Percentiles rank a stretch among this genome's conserved stretches.
Evolutionary conservation across 2,797 vertebrate species (phyloP).

Genomic region (Argyrosomus regius): DNA sequence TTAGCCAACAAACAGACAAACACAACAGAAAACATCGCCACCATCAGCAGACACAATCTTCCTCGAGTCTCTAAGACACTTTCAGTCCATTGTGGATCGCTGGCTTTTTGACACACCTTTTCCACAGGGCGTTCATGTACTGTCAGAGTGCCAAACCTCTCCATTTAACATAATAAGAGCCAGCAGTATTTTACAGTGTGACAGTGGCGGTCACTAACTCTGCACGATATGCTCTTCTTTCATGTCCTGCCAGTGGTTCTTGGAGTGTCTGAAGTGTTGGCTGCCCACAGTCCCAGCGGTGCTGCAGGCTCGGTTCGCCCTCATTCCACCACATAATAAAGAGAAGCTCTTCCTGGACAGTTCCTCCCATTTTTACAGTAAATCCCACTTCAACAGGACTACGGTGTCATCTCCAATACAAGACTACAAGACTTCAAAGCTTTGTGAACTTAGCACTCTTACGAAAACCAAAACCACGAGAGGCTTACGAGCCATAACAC

Average conservation of each 20-base stretch:
- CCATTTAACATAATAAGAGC: neutral
- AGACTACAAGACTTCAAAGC: neutral
- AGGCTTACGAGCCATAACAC: neutral
- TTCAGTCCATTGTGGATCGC: neutral
- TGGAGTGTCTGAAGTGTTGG: slow-evolving; percentile 59
- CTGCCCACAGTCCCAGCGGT: slow-evolving; percentile 50
- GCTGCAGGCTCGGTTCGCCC: slow-evolving; percentile 38
- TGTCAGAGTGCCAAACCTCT: neutral
- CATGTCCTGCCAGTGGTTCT: slow-evolving; percentile 73
- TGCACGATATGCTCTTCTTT: slow-evolving; percentile 61
- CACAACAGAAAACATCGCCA: neutral
- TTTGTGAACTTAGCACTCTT: neutral
- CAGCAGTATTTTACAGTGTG: slow-evolving; percentile 11
- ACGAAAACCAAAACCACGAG: neutral
- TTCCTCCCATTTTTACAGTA: slow-evolving; percentile 57
- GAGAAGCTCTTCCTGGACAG: slow-evolving; percentile 68
- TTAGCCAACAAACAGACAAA: neutral
- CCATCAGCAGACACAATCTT: neutral
- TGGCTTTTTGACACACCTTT: slow-evolving; percentile 7
- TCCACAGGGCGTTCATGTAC: neutral
- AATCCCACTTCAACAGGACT: slow-evolving; percentile 49
- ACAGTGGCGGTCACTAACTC: slow-evolving; percentile 28
- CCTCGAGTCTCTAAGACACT: neutral
- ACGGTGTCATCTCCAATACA: slow-evolving; percentile 10
- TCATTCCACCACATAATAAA: slow-evolving; percentile 64